Base-by-base conservation (phyloP, 92 coral and sea anemone genomes). In the Palythoa heliodiscus region DNA sequence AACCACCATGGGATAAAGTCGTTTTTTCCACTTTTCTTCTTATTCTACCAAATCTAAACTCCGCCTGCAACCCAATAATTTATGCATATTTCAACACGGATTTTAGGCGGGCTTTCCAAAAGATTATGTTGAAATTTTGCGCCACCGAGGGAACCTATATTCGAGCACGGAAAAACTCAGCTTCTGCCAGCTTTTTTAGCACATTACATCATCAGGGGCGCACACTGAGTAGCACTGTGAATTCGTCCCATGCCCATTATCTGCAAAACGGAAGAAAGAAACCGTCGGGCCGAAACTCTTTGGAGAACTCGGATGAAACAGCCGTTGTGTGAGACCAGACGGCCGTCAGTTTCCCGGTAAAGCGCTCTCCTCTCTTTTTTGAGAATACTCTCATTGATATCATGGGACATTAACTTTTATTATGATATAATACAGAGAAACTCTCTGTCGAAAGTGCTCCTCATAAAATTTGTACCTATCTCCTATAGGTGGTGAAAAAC, bases 61-160 rank as follows among this genome's bases (percentile, higher is more conserved):
- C 95, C 25, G 94, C 98, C 84, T 93, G 94, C 40, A 97, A 97
- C 84, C 99, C 99, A 6, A 85, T 97, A 67, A 97, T 97, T 80
- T 97, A 97, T 67, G 99, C 99, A 29, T 91, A 93, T 91, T 97
- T 97, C 66, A 95, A 97, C 87, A 88, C 80, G 38, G 95, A 95
- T 37, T 97, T 86, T 87, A 82, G 99, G 39, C 93, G 97, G 22
- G 93, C 98, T 52, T 97, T 97, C 89, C 90, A 88, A 54, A 97
- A 90, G 91, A 91, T 97, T 70, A 73, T 97, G 70, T 66, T 88
- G 24, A 85, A 61, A 66, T 25, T 89, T 22, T 64, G 87, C 63
- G 57, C 75, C 60, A 82, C 64, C 5, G 24, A 76, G 22, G 88
- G 71, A 5, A 15, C 53, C 1, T 68, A 66, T 57, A 53, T 78